Evolutionary conservation across 1,140 invertebrate species (phyloP).

Genomic region (Hycleus phaleratus): DNA sequence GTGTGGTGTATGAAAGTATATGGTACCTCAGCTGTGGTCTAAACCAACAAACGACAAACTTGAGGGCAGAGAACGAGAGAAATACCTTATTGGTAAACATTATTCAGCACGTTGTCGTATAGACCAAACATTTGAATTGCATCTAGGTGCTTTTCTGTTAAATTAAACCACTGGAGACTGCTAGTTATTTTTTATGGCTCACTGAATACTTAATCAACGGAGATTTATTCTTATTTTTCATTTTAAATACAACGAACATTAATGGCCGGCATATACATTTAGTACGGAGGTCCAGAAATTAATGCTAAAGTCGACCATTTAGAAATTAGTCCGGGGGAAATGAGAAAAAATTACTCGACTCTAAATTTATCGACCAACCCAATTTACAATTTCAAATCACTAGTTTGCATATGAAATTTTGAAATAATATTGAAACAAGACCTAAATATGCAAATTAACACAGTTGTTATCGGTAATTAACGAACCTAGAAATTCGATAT

Average conservation of each 20-base stretch:
- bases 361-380: no score
- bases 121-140: constrained; percentile 8
- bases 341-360: no score
- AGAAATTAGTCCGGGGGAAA: no score
- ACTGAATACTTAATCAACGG: constrained; percentile 11
- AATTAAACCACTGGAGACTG: constrained; percentile 17
- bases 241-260: not conserved
- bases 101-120: constrained; percentile 5
- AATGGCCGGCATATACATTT: not conserved
- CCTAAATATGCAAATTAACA: no score
- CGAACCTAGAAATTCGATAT: no score
- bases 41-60: not conserved
- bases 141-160: constrained; percentile 10
- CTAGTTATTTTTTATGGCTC: constrained; percentile 14
- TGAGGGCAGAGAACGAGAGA: not conserved
- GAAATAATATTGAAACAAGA: no score
- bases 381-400: no score
- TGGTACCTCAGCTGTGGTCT: constrained; percentile 15
- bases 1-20: not conserved
- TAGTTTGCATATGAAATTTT: no score
- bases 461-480: no score
- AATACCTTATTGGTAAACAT: constrained; percentile 19
- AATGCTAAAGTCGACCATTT: no score
- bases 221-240: constrained; percentile 11
- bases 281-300: no score